A percentile compares a stretch with the other conserved stretches of the same genome.
Conservation (phyloP, 2,888 invertebrate genomes). For the Hermaeophaga mercurialis region DNA sequence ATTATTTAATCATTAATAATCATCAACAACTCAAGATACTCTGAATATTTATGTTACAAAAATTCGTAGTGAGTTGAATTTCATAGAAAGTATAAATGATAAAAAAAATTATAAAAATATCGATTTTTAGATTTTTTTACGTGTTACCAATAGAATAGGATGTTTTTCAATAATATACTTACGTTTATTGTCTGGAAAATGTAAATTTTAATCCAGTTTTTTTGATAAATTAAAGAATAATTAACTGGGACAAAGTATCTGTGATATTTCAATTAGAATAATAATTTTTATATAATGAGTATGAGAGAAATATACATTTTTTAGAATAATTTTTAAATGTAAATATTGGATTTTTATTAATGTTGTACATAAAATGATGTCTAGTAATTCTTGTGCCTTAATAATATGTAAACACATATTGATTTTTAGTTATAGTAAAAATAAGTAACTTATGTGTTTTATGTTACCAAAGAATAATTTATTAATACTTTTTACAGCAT, state of each 20-base stretch:
- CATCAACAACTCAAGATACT: too few species aligned
- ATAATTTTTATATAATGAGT: not conserved
- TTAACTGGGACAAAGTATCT: conserved; percentile 2
- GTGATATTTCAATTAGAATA: conserved; percentile 4
- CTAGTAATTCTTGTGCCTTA: conserved; percentile 32
- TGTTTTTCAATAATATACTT: too few species aligned
- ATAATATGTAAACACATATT: conserved; percentile 7
- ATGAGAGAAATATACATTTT: not conserved
- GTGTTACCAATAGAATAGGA: too few species aligned
- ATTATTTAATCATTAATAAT: too few species aligned
- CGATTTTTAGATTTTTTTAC: too few species aligned
- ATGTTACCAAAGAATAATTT: conserved; percentile 34
- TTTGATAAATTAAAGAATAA: too few species aligned
- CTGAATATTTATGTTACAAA: too few species aligned
- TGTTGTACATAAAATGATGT: conserved; percentile 27
- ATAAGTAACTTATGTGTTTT: conserved; percentile 28
- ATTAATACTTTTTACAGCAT: not conserved
- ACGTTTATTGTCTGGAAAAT: too few species aligned
- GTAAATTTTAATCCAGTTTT: too few species aligned
- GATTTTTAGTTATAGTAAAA: not conserved
- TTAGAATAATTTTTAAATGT: not conserved
- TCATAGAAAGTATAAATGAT: too few species aligned
- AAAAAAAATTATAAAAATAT: too few species aligned
- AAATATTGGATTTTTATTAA: not conserved
- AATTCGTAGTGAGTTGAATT: too few species aligned